phyloP scores from a whole-genome alignment of 2,113 vertebrate species.

The Enhydra lutris region DNA sequence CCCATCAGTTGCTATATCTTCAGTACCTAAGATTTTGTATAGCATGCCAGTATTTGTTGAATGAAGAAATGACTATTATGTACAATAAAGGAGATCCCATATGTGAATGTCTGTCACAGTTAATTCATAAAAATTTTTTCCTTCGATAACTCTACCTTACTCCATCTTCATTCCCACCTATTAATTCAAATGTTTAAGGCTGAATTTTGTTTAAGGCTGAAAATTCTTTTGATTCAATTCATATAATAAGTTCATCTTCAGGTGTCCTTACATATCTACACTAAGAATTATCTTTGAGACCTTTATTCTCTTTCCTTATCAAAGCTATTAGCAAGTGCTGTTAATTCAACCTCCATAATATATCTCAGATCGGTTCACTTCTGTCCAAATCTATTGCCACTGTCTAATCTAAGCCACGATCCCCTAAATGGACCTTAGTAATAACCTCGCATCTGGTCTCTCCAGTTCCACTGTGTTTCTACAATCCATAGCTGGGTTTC shows the following conservation, averaged over 20 bases:
- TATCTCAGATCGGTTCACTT: background rate
- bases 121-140: background rate
- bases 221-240: background rate
- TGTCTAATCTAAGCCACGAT: background rate
- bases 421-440: background rate
- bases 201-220: slow-evolving; percentile 15
- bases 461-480: background rate
- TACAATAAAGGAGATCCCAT: background rate
- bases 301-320: background rate
- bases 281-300: background rate
- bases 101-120: background rate
- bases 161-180: background rate
- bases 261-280: background rate
- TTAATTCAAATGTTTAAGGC: background rate
- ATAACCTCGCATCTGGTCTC: background rate
- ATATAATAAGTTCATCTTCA: background rate
- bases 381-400: background rate
- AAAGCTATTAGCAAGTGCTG: background rate
- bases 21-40: background rate
- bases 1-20: background rate
- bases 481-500: background rate
- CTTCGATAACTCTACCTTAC: background rate
- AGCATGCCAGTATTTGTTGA: background rate
- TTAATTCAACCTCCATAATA: background rate
- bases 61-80: background rate